phyloP scores from a whole-genome alignment of 2,113 vertebrate genomes.

The Amphilophus citrinellus region DNA sequence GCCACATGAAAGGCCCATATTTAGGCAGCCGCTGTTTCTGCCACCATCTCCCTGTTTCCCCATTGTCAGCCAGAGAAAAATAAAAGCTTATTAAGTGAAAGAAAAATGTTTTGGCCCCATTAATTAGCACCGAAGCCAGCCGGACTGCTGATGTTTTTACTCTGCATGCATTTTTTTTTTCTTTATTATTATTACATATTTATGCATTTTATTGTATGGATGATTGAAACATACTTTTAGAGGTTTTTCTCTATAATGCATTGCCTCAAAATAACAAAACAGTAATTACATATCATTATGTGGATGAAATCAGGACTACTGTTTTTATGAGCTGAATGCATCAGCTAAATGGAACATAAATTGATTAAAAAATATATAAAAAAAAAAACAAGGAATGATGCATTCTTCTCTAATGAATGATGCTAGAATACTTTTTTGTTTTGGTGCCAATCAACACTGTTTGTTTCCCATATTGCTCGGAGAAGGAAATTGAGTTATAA shows the following conservation, averaged over 20 bases:
- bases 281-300: slow-evolving; percentile 28
- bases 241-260: slow-evolving; percentile 3
- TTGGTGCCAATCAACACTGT: slow-evolving; percentile 2
- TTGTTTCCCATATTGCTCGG: slow-evolving; percentile 3
- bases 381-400: not conserved
- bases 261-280: slow-evolving; percentile 17
- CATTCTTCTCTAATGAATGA: not conserved
- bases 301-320: slow-evolving; percentile 14
- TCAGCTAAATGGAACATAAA: not conserved
- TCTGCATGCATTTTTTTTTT: not conserved
- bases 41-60: slow-evolving; percentile 49
- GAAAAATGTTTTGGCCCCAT: slow-evolving; percentile 58
- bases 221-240: not conserved
- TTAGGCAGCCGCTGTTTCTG: slow-evolving; percentile 67
- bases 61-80: slow-evolving; percentile 65
- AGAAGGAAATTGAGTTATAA: not conserved
- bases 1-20: slow-evolving; percentile 79
- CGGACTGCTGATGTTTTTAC: slow-evolving; percentile 28
- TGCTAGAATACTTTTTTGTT: not conserved
- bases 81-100: slow-evolving; percentile 67
- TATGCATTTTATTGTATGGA: slow-evolving; percentile 34
- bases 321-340: slow-evolving; percentile 6
- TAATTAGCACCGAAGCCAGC: slow-evolving; percentile 63
- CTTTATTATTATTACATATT: slow-evolving; percentile 13
- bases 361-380: not conserved